Evolutionary conservation across 2,797 vertebrate species (phyloP), one percentile per base, ranked within the genome.

Genomic region (Philypnodon macrostomus): DNA sequence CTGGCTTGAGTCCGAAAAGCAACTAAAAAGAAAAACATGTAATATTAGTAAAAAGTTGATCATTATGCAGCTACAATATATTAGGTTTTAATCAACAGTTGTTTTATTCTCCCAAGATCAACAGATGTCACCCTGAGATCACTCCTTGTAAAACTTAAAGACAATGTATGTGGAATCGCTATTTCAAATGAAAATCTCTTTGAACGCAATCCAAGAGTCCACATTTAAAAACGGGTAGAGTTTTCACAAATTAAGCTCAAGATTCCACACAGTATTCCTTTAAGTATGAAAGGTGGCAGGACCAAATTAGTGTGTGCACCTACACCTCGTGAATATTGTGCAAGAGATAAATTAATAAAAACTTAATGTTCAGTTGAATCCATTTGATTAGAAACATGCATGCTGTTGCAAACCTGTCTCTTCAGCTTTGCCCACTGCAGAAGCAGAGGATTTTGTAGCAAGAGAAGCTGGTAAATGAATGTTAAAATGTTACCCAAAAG

Each of bases 1-100:
- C 90, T 87, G 38, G 56, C 38, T 77, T 87, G 85, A 61, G 86
- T 57, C 54, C 73, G 86, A 44, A 35, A 75, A 34, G 76, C 79
- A 85, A 87, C 83, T 79, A 41, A 18, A 67, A 68, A 63, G 45
- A 40, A 29, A 57, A 9, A 50, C 46, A 57, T n/a, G n/a, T n/a
- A 36, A 7, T 8, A 34, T 34, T 16, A 3, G 13, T 16, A 2
- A 34, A 34, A 34, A 34, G 14, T 2, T 9, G 16, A 13, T 34
- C 32, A 8, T n/a, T n/a, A n/a, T n/a, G n/a, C n/a, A n/a, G n/a
- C n/a, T n/a, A n/a, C n/a, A n/a, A n/a, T n/a, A n/a, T n/a, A n/a
- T n/a, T n/a, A n/a, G n/a, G n/a, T n/a, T n/a, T n/a, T n/a, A n/a
- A n/a, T n/a, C n/a, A n/a, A n/a, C n/a, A n/a, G n/a, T n/a, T n/a